Base-by-base conservation (phyloP, 2,797 vertebrate genomes). In the Micropoecilia bifurca region DNA sequence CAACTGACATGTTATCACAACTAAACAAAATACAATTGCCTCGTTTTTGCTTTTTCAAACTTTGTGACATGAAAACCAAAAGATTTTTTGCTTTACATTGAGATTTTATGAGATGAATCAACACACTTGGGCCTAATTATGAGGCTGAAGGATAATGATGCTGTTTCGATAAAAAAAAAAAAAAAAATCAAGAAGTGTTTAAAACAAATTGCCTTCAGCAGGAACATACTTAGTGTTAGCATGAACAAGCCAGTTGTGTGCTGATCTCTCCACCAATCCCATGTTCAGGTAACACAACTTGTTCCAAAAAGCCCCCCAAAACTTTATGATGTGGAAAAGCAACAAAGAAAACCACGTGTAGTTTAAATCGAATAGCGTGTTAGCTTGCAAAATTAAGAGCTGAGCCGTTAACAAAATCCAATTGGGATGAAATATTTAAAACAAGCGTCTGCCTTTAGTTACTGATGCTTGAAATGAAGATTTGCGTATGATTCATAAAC, bases 401-500 rank as follows among this genome's bases (percentile, higher is more conserved):
- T 69, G 78, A 79, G 50, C 66, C 8, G 73, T 78, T 61, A 74
- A 71, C 83, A 78, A 47, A 57, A n/a, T 28, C 16, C 14, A 53
- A 76, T 79, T 3, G 0, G 41, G 73, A 33, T 45, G 16, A 83
- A 77, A 71, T 75, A 28, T 47, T 73, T 59, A 63, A 68, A 76
- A 79, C 46, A 77, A 57, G 36, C 47, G 57, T 74, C 80, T 87
- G 85, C 80, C 72, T 90, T 85, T 73, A 73, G 82, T 89, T 87
- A 86, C 68, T 76, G 81, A 81, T 76, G 89, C 83, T 80, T 85
- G 87, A 89, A 89, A 88, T 85, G 41, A 85, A 88, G 83, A 88
- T 83, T 53, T 53, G 84, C 74, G 74, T 68, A 86, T 89, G 87
- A 91, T 87, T 91, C 89, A 89, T 87, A 89, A 90, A 92, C 81